These are phyloP conservation scores for Lepus townsendii DNA, from an alignment of 2,797 vertebrate species.

Conservation along the genomic window DNA sequence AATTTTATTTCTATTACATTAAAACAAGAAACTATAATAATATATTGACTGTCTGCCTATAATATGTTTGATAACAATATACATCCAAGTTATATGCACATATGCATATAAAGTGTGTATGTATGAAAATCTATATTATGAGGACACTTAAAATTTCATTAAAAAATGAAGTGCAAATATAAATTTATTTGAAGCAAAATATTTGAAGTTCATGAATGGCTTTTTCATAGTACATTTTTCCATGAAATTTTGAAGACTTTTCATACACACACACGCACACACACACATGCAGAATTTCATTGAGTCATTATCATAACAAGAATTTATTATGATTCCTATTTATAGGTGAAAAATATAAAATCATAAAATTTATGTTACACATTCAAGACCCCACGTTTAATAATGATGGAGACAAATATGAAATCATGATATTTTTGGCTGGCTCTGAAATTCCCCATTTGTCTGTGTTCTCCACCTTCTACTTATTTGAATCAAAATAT, in stretches of 20 bases:
- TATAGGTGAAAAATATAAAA: background rate
- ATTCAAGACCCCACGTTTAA: background rate
- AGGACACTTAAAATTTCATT: too few species aligned
- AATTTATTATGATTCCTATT: background rate
- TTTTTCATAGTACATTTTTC: too few species aligned
- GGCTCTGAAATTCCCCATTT: background rate
- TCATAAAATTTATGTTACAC: background rate
- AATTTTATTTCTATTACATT: background rate
- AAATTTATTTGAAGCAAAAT: too few species aligned
- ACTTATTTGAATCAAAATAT: background rate
- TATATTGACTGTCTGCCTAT: background rate
- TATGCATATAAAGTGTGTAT: background rate
- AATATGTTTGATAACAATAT: too few species aligned
- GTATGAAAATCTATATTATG: background rate
- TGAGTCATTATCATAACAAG: background rate
- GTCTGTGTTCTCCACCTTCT: background rate
- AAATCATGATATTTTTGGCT: slow-evolving; percentile 2
- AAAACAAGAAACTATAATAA: background rate
- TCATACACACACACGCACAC: too few species aligned
- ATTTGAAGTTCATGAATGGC: too few species aligned
- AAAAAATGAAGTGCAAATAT: too few species aligned
- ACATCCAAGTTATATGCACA: background rate
- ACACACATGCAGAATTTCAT: background rate
- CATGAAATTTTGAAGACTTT: too few species aligned
- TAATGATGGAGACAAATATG: background rate